These are phyloP conservation scores for Andrena cerasifolii DNA, from an alignment of 1,140 invertebrate genomes.

Conservation along the genomic window DNA sequence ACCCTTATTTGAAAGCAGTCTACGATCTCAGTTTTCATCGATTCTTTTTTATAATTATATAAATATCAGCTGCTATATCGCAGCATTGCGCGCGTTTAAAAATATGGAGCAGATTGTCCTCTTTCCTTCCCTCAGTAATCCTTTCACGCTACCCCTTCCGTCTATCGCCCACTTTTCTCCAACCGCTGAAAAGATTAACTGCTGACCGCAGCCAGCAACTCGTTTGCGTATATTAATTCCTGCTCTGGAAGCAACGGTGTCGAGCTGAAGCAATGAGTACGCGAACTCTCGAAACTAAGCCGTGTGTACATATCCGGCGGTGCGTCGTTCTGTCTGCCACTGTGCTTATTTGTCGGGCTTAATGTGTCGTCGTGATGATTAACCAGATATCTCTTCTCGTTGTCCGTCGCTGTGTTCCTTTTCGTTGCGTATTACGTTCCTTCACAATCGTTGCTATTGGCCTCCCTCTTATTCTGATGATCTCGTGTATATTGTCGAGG, in stretches of 20 bases:
- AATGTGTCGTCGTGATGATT: slow-evolving; percentile 49
- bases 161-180: too few relatives aligned
- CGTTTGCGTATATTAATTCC: slow-evolving; percentile 40
- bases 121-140: too few relatives aligned
- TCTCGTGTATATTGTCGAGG: slow-evolving; percentile 53
- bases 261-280: slow-evolving; percentile 5
- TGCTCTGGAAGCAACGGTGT: slow-evolving; percentile 34
- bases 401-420: slow-evolving; percentile 22
- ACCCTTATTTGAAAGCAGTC: too few relatives aligned
- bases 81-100: too few relatives aligned
- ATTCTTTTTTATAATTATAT: too few relatives aligned
- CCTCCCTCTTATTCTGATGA: slow-evolving; percentile 2
- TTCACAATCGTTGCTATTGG: slow-evolving; percentile 35
- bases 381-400: slow-evolving; percentile 3
- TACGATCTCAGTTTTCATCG: too few relatives aligned
- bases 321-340: slow-evolving; percentile 5
- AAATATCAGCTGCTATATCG: too few relatives aligned
- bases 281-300: slow-evolving; percentile 1
- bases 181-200: slow-evolving; percentile 13
- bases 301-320: slow-evolving; percentile 12
- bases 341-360: slow-evolving; percentile 27
- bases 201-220: slow-evolving; percentile 40
- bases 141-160: background rate
- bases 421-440: background rate
- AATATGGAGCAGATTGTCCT: background rate